These are phyloP conservation scores for Pipistrellus pipistrellus DNA, from an alignment of 2,797 vertebrate genomes.

Conservation along the genomic window DNA sequence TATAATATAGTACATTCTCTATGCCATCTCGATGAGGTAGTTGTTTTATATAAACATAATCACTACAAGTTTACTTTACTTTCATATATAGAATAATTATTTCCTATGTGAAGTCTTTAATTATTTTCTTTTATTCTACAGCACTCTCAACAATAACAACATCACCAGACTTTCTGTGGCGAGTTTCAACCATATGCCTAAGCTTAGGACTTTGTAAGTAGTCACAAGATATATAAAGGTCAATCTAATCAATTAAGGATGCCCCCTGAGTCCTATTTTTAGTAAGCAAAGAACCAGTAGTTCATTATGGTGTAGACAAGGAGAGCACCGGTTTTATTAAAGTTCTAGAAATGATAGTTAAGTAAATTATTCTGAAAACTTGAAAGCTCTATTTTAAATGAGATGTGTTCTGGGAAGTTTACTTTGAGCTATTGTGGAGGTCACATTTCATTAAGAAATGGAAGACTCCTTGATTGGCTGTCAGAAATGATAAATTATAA, in stretches of 20 bases:
- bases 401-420: slow-evolving; percentile 77
- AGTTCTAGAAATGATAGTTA: neutral
- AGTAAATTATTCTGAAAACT: slow-evolving; percentile 48
- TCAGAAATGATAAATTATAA: slow-evolving; percentile 90
- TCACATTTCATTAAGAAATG: slow-evolving; percentile 88
- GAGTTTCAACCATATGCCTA: slow-evolving; percentile 99
- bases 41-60: neutral
- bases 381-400: slow-evolving; percentile 65
- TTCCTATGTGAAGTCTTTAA: slow-evolving; percentile 65
- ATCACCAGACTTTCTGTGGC: slow-evolving; percentile 97
- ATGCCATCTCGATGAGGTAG: neutral
- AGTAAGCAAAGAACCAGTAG: neutral
- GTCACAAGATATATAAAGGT: slow-evolving; percentile 27
- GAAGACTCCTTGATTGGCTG: slow-evolving; percentile 89
- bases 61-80: neutral
- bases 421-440: slow-evolving; percentile 83
- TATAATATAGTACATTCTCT: neutral
- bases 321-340: neutral
- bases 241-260: slow-evolving; percentile 27
- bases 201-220: slow-evolving; percentile 99
- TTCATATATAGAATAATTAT: neutral
- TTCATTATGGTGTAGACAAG: neutral
- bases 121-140: slow-evolving; percentile 87
- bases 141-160: slow-evolving; percentile 99
- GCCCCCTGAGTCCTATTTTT: neutral